A percentile compares a stretch with the other conserved stretches of the same genome.
These are phyloP conservation scores for Accipiter cooperii DNA, from an alignment of 2,113 vertebrate species.

Conservation along the genomic window DNA sequence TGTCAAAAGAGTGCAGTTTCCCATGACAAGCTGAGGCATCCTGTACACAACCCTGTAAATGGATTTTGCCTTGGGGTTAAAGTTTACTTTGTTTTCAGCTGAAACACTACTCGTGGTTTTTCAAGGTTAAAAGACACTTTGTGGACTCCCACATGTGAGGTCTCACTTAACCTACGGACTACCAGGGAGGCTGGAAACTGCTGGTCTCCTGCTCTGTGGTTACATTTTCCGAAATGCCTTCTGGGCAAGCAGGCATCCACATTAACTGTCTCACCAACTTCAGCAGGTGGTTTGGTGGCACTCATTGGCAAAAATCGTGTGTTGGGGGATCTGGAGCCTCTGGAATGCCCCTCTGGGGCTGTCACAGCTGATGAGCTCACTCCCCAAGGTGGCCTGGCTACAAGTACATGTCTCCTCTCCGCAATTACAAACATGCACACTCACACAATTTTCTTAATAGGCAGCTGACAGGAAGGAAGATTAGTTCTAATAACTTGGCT, in stretches of 20 bases:
- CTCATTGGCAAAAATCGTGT: neutral
- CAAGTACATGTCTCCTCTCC: neutral
- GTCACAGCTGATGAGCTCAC: neutral
- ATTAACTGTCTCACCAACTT: neutral
- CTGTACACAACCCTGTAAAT: neutral
- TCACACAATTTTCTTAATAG: neutral
- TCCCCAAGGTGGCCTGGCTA: neutral
- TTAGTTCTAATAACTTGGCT: neutral
- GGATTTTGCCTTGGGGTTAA: neutral
- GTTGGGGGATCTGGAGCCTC: neutral
- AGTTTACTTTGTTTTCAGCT: neutral
- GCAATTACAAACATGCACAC: neutral
- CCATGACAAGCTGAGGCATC: neutral
- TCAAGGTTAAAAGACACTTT: neutral
- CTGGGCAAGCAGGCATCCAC: neutral
- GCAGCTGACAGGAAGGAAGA: neutral
- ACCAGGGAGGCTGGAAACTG: neutral
- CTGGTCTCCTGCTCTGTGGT: neutral
- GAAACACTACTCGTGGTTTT: neutral
- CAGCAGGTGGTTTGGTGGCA: neutral
- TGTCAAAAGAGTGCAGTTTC: neutral
- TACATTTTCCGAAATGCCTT: neutral
- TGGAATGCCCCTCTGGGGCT: neutral
- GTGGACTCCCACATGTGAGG: neutral
- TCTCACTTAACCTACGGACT: neutral